Conservation (phyloP, 2,113 vertebrate genomes). For the Puffinus mauretanicus region DNA sequence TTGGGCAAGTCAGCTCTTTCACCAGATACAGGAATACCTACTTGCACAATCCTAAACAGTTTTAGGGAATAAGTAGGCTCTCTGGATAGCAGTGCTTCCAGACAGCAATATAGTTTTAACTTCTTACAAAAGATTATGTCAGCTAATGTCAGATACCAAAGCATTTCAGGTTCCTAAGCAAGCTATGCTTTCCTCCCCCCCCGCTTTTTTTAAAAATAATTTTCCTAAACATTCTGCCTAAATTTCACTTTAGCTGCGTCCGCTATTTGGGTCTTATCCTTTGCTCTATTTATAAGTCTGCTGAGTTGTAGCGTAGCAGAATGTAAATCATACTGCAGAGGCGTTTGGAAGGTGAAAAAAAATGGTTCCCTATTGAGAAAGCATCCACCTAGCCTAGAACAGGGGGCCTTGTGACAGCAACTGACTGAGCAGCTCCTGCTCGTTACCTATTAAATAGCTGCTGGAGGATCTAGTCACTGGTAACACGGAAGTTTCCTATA, state of each 20-base stretch:
- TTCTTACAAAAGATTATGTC: not conserved
- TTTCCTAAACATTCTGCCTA: not conserved
- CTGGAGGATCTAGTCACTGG: not conserved
- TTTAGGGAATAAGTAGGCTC: not conserved
- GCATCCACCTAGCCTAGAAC: not conserved
- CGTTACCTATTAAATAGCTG: not conserved
- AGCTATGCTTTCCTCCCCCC: fast-evolving
- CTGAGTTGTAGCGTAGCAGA: not conserved
- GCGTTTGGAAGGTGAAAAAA: not conserved
- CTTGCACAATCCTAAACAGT: not conserved
- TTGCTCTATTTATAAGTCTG: not conserved
- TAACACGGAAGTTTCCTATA: not conserved
- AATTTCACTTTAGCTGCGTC: not conserved
- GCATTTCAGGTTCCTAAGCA: not conserved
- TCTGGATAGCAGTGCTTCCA: not conserved
- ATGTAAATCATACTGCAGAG: not conserved
- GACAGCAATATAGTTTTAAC: not conserved
- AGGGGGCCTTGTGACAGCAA: not conserved
- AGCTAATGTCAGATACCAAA: not conserved
- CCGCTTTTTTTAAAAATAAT: not conserved
- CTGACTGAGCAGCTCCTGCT: not conserved
- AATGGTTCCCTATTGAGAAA: not conserved
- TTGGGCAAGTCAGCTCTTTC: not conserved
- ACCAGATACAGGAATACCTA: not conserved
- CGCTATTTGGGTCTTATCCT: not conserved